Conservation (phyloP, 2,888 invertebrate species). For the Limnephilus lunatus region DNA sequence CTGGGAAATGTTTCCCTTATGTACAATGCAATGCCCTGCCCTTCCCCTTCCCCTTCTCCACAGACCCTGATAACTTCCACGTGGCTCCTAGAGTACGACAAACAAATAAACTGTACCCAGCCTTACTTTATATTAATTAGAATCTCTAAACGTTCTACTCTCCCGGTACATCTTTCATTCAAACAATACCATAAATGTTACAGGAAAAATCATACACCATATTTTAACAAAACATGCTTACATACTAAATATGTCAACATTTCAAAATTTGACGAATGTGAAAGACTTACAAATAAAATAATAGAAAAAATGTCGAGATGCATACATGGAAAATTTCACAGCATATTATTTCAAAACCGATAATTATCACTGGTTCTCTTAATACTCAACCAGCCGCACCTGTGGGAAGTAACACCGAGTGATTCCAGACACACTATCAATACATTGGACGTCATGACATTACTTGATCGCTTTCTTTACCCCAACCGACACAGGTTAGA, state of each 20-base stretch:
- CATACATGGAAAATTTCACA: slow-evolving; percentile 46
- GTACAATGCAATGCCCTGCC: slow-evolving; percentile 12
- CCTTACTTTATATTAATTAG: slow-evolving; percentile 17
- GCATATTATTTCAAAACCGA: slow-evolving; percentile 36
- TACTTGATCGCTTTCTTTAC: slow-evolving; percentile 15
- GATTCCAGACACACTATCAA: background rate
- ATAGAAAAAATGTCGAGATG: slow-evolving; percentile 40
- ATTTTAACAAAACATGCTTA: slow-evolving; percentile 44
- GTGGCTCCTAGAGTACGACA: background rate
- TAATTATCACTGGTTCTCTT: slow-evolving; percentile 34
- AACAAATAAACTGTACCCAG: background rate
- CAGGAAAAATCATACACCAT: slow-evolving; percentile 28
- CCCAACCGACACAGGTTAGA: slow-evolving; percentile 38
- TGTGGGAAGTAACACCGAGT: background rate
- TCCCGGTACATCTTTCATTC: background rate
- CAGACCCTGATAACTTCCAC: slow-evolving; percentile 21
- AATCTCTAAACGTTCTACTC: slow-evolving; percentile 6
- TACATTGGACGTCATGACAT: slow-evolving; percentile 28
- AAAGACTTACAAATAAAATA: slow-evolving; percentile 48
- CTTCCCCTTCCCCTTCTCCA: background rate
- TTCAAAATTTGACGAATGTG: slow-evolving; percentile 45
- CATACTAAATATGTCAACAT: slow-evolving; percentile 44
- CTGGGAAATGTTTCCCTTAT: background rate
- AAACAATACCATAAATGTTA: background rate
- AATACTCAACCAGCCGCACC: background rate